phyloP scores from a whole-genome alignment of 2,113 vertebrate species.

The Ia io region DNA sequence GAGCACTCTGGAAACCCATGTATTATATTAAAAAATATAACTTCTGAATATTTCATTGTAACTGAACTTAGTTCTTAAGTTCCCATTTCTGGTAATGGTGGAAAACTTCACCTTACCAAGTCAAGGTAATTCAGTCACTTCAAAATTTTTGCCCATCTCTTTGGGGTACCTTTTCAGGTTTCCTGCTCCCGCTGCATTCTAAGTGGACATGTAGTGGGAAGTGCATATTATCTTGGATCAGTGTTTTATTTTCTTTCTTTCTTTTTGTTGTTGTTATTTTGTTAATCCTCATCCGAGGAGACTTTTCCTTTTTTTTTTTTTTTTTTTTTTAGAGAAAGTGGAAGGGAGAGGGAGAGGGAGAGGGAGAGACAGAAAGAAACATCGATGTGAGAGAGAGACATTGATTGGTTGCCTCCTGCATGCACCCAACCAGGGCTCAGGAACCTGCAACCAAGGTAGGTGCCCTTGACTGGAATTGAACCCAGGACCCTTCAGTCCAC shows the following conservation, averaged over 20 bases:
- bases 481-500: too few species aligned
- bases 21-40: neutral
- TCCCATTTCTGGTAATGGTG: neutral
- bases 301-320: too few species aligned
- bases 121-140: neutral
- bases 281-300: too few species aligned
- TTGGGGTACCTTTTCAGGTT: neutral
- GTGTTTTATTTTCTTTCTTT: neutral
- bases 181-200: neutral
- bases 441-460: too few species aligned
- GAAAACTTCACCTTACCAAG: neutral
- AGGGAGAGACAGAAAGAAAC: too few species aligned
- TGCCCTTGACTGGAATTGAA: too few species aligned
- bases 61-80: neutral
- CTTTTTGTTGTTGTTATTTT: too few species aligned
- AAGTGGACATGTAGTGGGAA: neutral
- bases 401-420: too few species aligned
- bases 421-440: too few species aligned
- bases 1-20: neutral
- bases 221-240: neutral
- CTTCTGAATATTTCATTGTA: neutral
- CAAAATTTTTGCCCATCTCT: neutral
- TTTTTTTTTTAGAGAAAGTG: too few species aligned
- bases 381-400: too few species aligned
- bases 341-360: too few species aligned